Evolutionary conservation across 1,140 invertebrate species (phyloP).

Genomic region (Trinorchestia longiramus): DNA sequence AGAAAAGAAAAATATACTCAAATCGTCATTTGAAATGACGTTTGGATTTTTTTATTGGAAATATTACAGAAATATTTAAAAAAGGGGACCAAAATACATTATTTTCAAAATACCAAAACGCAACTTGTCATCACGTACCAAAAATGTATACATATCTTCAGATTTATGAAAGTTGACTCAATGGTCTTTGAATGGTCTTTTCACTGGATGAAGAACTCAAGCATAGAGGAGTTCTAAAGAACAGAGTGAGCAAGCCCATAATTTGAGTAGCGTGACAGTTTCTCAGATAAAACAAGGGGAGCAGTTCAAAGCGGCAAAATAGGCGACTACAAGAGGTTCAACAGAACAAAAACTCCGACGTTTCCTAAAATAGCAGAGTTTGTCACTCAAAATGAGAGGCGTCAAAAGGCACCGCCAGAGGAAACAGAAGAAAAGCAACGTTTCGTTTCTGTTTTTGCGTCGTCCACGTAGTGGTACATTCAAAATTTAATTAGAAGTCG

Average conservation of each 20-base stretch:
- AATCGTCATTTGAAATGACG: no score
- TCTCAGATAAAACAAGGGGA: not conserved
- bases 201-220: not conserved
- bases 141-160: no score
- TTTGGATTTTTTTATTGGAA: no score
- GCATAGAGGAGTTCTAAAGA: not conserved
- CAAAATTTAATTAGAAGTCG: not conserved
- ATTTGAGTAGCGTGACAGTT: not conserved
- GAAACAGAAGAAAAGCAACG: not conserved
- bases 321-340: not conserved
- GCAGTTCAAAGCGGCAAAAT: not conserved
- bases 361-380: conserved; percentile 26
- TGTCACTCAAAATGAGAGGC: not conserved
- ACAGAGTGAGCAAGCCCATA: not conserved
- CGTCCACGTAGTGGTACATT: not conserved
- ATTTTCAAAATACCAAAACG: no score
- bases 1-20: no score
- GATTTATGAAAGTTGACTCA: no score
- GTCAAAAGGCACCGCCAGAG: not conserved
- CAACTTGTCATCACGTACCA: no score
- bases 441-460: not conserved
- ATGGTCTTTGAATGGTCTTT: no score
- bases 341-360: not conserved
- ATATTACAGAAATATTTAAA: no score
- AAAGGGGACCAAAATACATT: no score